phyloP scores from a whole-genome alignment of 2,113 vertebrate genomes.

The Xiphias gladius region DNA sequence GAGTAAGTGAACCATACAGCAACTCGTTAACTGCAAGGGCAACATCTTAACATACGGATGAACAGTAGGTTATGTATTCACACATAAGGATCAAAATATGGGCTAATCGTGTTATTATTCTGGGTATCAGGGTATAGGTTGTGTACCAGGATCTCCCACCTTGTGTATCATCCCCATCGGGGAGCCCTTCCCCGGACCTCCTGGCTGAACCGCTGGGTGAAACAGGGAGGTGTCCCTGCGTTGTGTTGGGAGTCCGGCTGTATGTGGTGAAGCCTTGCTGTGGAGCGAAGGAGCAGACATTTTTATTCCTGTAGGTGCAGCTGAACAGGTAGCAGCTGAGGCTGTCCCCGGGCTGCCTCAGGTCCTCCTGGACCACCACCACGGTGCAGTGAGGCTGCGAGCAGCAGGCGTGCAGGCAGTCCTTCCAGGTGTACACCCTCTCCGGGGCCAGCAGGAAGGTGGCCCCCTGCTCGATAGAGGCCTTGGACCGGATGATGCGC shows the following conservation, averaged over 20 bases:
- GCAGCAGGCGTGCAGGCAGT: constrained; percentile 93
- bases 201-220: constrained; percentile 5
- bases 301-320: constrained; percentile 87
- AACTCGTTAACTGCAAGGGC: too few species aligned
- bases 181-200: constrained; percentile 38
- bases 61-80: too few species aligned
- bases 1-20: neutral
- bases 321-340: constrained; percentile 92
- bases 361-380: constrained; percentile 89
- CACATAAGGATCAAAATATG: neutral
- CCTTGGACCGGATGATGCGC: constrained; percentile 93
- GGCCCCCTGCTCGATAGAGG: constrained; percentile 92
- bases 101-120: neutral
- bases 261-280: constrained; percentile 91
- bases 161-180: constrained; percentile 48
- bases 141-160: constrained; percentile 54
- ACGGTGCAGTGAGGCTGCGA: constrained; percentile 89
- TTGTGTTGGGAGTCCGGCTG: constrained; percentile 79
- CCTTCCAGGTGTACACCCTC: constrained; percentile 85
- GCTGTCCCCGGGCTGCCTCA: constrained; percentile 70
- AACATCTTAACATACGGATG: too few species aligned
- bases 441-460: constrained; percentile 89
- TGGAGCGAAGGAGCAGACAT: constrained; percentile 90
- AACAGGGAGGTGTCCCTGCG: constrained; percentile 45
- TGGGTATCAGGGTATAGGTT: neutral